Conservation (phyloP, 1,140 invertebrate species). For the Drosophila quadrilineata region DNA sequence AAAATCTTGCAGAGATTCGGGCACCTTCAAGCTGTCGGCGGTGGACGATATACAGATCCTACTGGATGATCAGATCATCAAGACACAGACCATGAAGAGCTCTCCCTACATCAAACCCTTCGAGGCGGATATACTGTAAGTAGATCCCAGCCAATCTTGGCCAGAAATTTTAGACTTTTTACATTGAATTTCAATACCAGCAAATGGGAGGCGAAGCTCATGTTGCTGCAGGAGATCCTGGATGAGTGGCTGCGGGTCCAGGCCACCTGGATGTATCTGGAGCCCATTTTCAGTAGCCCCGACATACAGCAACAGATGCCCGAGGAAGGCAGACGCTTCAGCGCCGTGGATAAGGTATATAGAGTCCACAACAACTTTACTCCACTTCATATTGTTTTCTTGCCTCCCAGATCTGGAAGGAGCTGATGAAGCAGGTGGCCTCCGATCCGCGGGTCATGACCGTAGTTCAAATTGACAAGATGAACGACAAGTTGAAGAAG, state of each 20-base stretch:
- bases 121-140: constrained; percentile 89
- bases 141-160: constrained; percentile 25
- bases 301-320: constrained; percentile 99
- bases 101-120: constrained; percentile 98
- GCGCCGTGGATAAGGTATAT: constrained; percentile 91
- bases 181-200: constrained; percentile 30
- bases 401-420: constrained; percentile 87
- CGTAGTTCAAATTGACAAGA: constrained; percentile 95
- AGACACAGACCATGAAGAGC: constrained; percentile 98
- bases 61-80: constrained; percentile 97
- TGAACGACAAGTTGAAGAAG: constrained; percentile 94
- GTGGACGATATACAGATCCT: constrained; percentile 98
- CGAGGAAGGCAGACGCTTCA: constrained; percentile 92
- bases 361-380: neutral
- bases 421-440: constrained; percentile 94
- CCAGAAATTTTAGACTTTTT: constrained; percentile 12
- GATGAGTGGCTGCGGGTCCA: constrained; percentile 98
- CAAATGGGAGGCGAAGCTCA: constrained; percentile 89
- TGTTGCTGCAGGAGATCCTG: constrained; percentile 93
- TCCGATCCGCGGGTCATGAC: constrained; percentile 91
- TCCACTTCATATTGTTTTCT: too few species aligned
- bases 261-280: constrained; percentile 97
- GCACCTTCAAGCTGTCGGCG: constrained; percentile 93
- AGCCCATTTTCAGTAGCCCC: constrained; percentile 98
- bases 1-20: constrained; percentile 94